Base-by-base conservation (phyloP, 2,797 vertebrate genomes). In the Benthosema pterotum region DNA sequence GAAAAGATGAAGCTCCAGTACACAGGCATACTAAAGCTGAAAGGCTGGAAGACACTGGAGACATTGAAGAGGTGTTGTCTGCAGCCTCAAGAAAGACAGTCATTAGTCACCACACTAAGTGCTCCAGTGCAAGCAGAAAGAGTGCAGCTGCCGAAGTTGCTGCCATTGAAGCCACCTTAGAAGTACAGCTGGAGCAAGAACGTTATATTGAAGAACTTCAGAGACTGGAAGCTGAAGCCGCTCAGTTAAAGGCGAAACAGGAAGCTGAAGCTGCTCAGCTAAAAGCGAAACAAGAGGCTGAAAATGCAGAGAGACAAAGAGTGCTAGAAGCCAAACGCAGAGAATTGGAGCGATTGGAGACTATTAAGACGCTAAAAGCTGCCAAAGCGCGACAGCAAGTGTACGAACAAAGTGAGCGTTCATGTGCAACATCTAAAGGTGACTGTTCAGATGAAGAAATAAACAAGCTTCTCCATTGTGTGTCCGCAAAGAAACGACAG, bases 61-160 rank as follows among this genome's bases (percentile, higher is more conserved):
- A 19, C 16, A 25, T 25, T 25, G 32, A 42, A 43, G 42, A 46
- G 18, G 18, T 28, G 5, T 13, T 42, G 47, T 57, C 18, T 46
- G 18, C 22, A 17, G 13, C 43, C 15, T 60, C 47, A 57, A 42
- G 42, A 4, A 49, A 15, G 32, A 42, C 17, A 57, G 15, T 17
- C 3, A 9, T 60, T 4, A 11, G 43, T 12, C 22, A 51, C 52
- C 7, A 4, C 28, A 17, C 59, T 0, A 62, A 54, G 12, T 42
- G 13, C 19, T 64, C 51, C 42, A 61, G 52, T 52, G 55, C 51
- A 4, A 64, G 18, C 45, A 66, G 25, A 54, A 46, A 17, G 49
- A 22, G 22, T 46, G 69, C 65, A 22, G 60, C 65, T 46, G 63
- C 69, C 22, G 63, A 66, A 22, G 45, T 56, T 45, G 63, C 69